Conservation (phyloP, 35 echinoderm and acorn worm species). For the Hemicentrotus pulcherrimus region DNA sequence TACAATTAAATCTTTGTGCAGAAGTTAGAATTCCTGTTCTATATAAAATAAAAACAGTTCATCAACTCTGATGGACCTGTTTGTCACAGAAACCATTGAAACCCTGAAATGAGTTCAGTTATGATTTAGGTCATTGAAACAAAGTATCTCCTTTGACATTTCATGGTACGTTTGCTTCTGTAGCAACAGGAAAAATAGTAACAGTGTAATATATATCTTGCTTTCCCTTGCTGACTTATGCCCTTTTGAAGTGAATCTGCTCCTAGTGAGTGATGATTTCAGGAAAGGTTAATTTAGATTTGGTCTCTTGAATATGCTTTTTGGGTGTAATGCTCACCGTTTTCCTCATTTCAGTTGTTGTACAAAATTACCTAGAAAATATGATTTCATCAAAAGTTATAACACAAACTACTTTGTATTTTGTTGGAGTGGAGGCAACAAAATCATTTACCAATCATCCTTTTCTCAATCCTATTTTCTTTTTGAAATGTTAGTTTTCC, state of each 20-base stretch:
- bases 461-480: no score
- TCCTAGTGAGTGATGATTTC: background rate
- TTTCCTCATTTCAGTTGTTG: no score
- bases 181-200: constrained; percentile 34
- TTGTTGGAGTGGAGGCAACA: no score
- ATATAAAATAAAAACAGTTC: background rate
- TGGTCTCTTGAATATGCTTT: background rate
- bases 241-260: background rate
- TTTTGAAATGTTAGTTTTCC: no score
- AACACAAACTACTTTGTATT: no score
- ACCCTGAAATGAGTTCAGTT: background rate
- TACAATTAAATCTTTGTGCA: no score
- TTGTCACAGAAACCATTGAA: background rate
- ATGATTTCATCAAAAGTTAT: no score
- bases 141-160: constrained; percentile 12
- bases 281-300: background rate
- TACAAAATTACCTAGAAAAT: no score
- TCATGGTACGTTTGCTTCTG: background rate
- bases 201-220: background rate
- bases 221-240: background rate
- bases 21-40: background rate
- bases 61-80: background rate
- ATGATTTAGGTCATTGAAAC: background rate
- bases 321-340: background rate
- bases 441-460: no score